These are phyloP conservation scores for Gallinago media DNA, from an alignment of 2,113 vertebrate species.

Conservation along the genomic window DNA sequence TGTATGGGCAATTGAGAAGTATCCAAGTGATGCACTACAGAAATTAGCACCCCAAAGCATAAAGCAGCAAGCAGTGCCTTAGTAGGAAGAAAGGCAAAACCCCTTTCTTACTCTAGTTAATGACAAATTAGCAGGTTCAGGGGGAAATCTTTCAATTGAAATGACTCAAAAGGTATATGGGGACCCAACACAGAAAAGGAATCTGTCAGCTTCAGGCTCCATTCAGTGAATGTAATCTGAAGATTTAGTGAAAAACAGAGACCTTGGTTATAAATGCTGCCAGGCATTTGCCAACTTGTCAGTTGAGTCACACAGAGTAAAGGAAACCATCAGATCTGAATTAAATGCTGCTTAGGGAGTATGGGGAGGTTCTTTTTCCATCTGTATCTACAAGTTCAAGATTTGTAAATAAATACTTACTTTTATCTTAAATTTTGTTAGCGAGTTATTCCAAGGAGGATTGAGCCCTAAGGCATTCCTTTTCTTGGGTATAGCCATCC, in stretches of 20 bases:
- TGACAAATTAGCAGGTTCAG: not conserved
- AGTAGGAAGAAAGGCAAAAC: not conserved
- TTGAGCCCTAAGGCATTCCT: not conserved
- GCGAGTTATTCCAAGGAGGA: not conserved
- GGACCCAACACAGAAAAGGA: not conserved
- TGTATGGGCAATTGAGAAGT: not conserved
- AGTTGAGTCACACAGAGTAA: not conserved
- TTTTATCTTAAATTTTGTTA: not conserved
- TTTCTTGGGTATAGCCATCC: not conserved
- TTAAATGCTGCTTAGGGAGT: not conserved
- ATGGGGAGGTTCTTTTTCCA: not conserved
- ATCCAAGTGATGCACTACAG: not conserved
- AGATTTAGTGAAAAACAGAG: constrained; percentile 3
- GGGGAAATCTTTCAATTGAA: not conserved
- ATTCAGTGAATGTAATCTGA: not conserved
- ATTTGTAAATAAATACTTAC: constrained; percentile 31
- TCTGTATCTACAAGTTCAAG: not conserved
- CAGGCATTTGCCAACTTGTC: constrained; percentile 35
- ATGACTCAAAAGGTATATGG: not conserved
- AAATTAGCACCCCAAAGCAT: not conserved
- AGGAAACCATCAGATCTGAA: constrained; percentile 6
- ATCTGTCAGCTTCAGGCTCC: not conserved
- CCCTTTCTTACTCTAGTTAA: not conserved
- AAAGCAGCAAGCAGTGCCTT: not conserved
- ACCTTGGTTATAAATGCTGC: not conserved